phyloP scores from a whole-genome alignment of 2,888 invertebrate species.

The Melanargia galathea region DNA sequence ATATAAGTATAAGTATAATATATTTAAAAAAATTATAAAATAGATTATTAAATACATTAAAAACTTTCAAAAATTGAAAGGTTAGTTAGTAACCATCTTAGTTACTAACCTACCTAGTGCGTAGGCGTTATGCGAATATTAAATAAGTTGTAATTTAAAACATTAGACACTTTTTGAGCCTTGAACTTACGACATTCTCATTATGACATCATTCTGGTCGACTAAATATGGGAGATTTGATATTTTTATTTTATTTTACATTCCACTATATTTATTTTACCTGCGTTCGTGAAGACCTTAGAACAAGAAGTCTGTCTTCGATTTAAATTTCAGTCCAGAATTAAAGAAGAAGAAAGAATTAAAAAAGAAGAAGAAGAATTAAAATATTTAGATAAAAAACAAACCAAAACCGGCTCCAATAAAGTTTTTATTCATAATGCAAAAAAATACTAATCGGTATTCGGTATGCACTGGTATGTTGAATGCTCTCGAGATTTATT shows the following conservation, averaged over 20 bases:
- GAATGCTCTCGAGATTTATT: background rate
- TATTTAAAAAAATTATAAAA: no score
- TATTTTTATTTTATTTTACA: conserved; percentile 18
- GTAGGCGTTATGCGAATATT: background rate
- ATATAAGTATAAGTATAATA: no score
- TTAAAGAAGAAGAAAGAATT: no score
- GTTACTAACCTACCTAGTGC: background rate
- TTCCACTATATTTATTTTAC: background rate
- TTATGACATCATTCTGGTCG: conserved; percentile 37
- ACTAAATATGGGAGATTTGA: conserved; percentile 10
- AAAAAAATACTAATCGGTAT: background rate
- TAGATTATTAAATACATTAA: no score
- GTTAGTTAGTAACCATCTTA: no score
- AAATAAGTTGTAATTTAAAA: conserved; percentile 1
- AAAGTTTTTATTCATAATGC: background rate
- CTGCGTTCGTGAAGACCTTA: background rate
- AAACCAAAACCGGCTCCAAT: no score
- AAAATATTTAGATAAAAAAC: no score
- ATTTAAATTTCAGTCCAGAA: background rate
- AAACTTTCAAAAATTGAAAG: no score
- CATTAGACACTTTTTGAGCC: conserved; percentile 24
- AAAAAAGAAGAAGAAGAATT: no score
- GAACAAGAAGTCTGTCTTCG: background rate
- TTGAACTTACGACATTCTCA: conserved; percentile 39
- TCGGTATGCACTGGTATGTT: no score